Conservation (phyloP, 1,140 invertebrate genomes). For the Neocloeon triangulifer region DNA sequence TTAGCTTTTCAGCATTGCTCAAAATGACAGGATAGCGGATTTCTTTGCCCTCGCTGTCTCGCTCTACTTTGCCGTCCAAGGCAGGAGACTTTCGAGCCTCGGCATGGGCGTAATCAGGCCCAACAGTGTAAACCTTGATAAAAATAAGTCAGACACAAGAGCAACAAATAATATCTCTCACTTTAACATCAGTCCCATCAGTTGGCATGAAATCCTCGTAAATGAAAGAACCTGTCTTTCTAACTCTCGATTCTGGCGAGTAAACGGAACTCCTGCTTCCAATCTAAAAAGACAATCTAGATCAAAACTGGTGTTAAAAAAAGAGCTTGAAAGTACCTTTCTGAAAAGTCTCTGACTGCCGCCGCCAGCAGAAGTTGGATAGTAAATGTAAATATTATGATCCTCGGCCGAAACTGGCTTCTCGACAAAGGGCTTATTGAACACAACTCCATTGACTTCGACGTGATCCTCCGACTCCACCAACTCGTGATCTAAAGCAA, state of each 20-base stretch:
- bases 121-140: conserved; percentile 66
- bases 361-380: conserved; percentile 92
- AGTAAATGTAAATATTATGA: conserved; percentile 99
- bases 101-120: conserved; percentile 97
- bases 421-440: conserved; percentile 99
- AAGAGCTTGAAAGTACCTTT: conserved; percentile 45
- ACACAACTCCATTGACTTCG: conserved; percentile 89
- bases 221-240: conserved; percentile 95
- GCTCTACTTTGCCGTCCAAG: conserved; percentile 92
- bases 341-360: conserved; percentile 92
- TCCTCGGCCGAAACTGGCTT: conserved; percentile 97
- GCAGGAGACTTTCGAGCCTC: conserved; percentile 97
- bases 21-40: conserved; percentile 96
- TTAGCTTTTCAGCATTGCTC: conserved; percentile 94
- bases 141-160: neutral
- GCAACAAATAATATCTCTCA: conserved; percentile 14
- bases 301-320: conserved; percentile 7
- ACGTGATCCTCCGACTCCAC: conserved; percentile 97
- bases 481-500: conserved; percentile 65
- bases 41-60: conserved; percentile 96
- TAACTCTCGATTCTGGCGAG: conserved; percentile 82
- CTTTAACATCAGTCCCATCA: conserved; percentile 86
- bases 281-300: conserved; percentile 39
- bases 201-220: conserved; percentile 99
- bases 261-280: conserved; percentile 96